phyloP scores from a whole-genome alignment of 2,888 invertebrate genomes.

The Melanotus villosus region DNA sequence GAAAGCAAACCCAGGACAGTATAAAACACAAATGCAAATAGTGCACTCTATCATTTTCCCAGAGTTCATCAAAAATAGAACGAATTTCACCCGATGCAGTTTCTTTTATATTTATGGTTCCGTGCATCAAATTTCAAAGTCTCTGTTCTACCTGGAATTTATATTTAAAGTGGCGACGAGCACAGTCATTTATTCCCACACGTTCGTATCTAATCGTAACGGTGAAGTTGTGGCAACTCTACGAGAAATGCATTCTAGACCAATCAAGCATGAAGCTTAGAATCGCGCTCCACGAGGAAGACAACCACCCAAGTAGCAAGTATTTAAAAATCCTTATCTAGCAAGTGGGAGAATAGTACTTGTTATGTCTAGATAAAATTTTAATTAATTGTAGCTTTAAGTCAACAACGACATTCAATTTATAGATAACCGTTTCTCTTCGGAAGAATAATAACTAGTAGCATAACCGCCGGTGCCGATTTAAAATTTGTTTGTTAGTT shows the following conservation, averaged over 20 bases:
- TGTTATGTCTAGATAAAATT: conserved; percentile 27
- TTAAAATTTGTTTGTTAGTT: conserved; percentile 23
- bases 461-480: background rate
- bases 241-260: conserved; percentile 26
- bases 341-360: conserved; percentile 30
- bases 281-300: conserved; percentile 19
- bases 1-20: no score
- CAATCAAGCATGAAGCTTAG: conserved; percentile 35
- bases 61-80: background rate
- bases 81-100: background rate
- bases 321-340: conserved; percentile 34
- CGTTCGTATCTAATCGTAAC: conserved; percentile 31
- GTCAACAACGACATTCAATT: conserved; percentile 35
- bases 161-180: conserved; percentile 15
- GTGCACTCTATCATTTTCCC: background rate
- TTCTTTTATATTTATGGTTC: no score
- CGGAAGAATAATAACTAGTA: conserved; percentile 10
- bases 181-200: conserved; percentile 19
- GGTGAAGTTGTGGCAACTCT: conserved; percentile 8
- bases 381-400: conserved; percentile 39
- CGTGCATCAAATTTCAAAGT: background rate
- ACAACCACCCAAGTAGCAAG: conserved; percentile 41
- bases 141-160: background rate
- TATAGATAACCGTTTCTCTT: conserved; percentile 31
- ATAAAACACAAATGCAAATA: background rate